Percentiles rank a stretch among this genome's conserved stretches.
phyloP scores from a whole-genome alignment of 2,113 vertebrate genomes.

The Zapus hudsonius region DNA sequence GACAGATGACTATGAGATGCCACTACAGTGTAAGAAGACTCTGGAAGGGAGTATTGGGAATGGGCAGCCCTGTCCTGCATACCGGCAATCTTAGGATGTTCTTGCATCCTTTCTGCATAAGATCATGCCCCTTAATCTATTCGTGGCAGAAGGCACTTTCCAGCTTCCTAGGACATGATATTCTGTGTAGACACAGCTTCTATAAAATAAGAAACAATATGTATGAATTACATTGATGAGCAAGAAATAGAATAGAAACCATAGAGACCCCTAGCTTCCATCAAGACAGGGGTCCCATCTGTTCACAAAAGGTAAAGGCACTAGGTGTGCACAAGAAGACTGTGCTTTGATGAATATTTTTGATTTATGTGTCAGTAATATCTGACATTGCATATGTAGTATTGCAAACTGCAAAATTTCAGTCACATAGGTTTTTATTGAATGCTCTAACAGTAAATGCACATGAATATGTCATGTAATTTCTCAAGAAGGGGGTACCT shows the following conservation, averaged over 20 bases:
- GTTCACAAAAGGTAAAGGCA: background rate
- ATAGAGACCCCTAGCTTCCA: background rate
- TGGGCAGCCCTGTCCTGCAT: background rate
- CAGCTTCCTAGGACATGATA: background rate
- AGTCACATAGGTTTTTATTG: slow-evolving; percentile 26
- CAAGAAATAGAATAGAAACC: background rate
- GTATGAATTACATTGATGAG: background rate
- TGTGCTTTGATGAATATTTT: background rate
- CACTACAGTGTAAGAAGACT: background rate
- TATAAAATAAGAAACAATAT: background rate
- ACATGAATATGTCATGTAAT: background rate
- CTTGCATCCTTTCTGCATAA: background rate
- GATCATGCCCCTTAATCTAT: background rate
- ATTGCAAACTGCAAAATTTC: background rate
- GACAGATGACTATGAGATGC: background rate
- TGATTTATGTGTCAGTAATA: background rate
- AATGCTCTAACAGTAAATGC: slow-evolving; percentile 11
- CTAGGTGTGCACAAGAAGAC: background rate
- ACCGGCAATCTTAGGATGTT: background rate
- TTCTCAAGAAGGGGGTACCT: background rate
- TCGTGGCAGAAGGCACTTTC: background rate
- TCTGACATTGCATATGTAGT: background rate
- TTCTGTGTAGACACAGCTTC: background rate
- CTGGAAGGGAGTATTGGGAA: background rate
- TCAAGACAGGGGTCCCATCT: background rate